Percentiles rank a stretch among this genome's conserved stretches.
These are phyloP conservation scores for Zaprionus camerounensis DNA, from an alignment of 1,140 invertebrate genomes.

Conservation along the genomic window DNA sequence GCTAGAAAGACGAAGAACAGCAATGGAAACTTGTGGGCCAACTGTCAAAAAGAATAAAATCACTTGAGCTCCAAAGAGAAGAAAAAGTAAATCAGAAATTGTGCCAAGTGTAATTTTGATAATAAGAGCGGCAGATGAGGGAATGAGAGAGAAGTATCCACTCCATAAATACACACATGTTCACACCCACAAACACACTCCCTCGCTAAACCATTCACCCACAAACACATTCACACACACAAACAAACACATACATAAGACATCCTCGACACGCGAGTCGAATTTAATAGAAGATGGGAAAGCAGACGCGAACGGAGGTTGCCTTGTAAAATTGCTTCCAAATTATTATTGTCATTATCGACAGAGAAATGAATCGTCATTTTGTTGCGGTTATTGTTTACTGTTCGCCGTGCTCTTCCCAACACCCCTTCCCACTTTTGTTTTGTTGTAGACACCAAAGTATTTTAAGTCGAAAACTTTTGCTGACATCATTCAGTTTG, in stretches of 20 bases:
- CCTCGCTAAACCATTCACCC: not conserved
- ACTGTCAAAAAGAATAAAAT: constrained; percentile 18
- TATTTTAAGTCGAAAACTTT: constrained; percentile 45
- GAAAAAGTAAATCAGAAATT: constrained; percentile 37
- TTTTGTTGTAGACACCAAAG: constrained; percentile 27
- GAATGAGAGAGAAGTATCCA: not conserved
- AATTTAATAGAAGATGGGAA: constrained; percentile 44
- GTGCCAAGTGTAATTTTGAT: constrained; percentile 54
- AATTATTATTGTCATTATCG: constrained; percentile 84
- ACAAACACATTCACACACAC: not conserved
- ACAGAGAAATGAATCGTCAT: constrained; percentile 76
- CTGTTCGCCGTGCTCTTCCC: constrained; percentile 19
- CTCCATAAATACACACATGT: constrained; percentile 20
- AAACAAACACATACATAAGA: constrained; percentile 1
- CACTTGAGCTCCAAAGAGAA: not conserved
- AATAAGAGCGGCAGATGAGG: not conserved
- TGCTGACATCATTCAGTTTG: constrained; percentile 71
- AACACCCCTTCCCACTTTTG: not conserved
- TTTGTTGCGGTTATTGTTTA: constrained; percentile 76
- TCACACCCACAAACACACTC: constrained; percentile 1
- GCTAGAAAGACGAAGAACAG: not conserved
- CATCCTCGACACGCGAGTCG: constrained; percentile 8
- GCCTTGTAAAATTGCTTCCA: constrained; percentile 70
- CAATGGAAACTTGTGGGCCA: not conserved
- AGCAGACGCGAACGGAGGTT: constrained; percentile 17